Conservation (phyloP, 2,113 vertebrate species). For the Xyrauchen texanus region DNA sequence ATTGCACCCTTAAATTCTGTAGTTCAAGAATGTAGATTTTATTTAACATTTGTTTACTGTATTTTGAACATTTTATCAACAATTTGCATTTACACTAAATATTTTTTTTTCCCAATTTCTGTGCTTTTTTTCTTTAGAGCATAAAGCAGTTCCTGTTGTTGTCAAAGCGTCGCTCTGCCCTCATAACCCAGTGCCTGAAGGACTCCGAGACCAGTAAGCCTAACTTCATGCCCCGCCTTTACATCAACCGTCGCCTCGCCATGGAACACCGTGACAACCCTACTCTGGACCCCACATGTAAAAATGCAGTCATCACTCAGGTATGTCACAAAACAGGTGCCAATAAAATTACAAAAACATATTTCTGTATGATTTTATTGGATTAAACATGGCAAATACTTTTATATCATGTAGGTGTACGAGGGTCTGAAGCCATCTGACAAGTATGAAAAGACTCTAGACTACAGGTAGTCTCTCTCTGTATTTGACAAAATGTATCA, state of each 20-base stretch:
- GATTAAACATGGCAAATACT: neutral
- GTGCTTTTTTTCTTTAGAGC: slow-evolving; percentile 71
- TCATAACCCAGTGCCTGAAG: slow-evolving; percentile 93
- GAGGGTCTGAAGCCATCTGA: slow-evolving; percentile 95
- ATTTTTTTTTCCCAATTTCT: neutral
- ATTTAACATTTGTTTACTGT: too few relatives aligned
- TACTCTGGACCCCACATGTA: slow-evolving; percentile 85
- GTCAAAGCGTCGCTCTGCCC: slow-evolving; percentile 88
- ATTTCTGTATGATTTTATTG: neutral
- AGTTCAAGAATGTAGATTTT: too few relatives aligned
- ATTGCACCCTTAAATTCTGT: too few relatives aligned
- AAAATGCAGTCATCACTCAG: slow-evolving; percentile 93
- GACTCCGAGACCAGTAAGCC: slow-evolving; percentile 96
- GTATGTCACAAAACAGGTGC: slow-evolving; percentile 61
- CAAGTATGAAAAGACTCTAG: slow-evolving; percentile 93
- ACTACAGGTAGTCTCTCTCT: slow-evolving; percentile 82
- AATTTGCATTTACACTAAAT: neutral
- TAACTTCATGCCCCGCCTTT: slow-evolving; percentile 95
- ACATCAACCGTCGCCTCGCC: slow-evolving; percentile 94
- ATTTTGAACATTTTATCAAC: too few relatives aligned
- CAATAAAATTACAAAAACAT: too few relatives aligned
- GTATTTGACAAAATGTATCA: too few relatives aligned
- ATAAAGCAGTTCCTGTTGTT: slow-evolving; percentile 95
- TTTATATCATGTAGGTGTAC: slow-evolving; percentile 80
- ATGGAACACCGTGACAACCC: slow-evolving; percentile 98